phyloP scores from a whole-genome alignment of 53 echinoderm and acorn worm species.

The Apostichopus leukothele region DNA sequence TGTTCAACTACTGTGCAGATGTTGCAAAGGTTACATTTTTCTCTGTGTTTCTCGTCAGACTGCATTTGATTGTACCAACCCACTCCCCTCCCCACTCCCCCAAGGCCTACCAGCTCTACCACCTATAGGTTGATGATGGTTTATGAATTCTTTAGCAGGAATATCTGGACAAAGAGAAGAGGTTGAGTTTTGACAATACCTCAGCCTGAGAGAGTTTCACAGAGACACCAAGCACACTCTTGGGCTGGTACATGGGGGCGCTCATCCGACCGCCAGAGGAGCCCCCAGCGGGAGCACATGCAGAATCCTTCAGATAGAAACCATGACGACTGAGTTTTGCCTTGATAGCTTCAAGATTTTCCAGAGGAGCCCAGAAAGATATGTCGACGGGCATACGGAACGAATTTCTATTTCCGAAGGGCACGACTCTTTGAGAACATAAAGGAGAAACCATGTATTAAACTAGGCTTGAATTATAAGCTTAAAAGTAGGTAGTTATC shows the following conservation, averaged over 20 bases:
- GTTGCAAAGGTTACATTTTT: no score
- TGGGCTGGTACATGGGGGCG: conserved; percentile 60
- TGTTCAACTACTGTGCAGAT: no score
- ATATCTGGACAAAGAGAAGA: no score
- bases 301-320: conserved; percentile 35
- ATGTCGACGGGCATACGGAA: conserved; percentile 86
- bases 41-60: no score
- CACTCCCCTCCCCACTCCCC: no score
- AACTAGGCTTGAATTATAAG: no score
- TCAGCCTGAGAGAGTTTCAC: conserved; percentile 72
- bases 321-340: conserved; percentile 58
- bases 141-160: no score
- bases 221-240: conserved; percentile 60
- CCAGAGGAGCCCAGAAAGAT: conserved; percentile 71
- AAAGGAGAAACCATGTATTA: not conserved
- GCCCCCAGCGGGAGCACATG: not conserved
- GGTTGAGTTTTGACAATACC: conserved; percentile 27
- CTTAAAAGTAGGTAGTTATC: no score
- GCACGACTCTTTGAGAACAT: conserved; percentile 63
- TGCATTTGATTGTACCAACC: no score
- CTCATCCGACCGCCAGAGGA: conserved; percentile 26
- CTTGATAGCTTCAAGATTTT: conserved; percentile 56
- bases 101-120: no score
- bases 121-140: no score
- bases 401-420: conserved; percentile 68